Base-by-base conservation (phyloP, 1,140 invertebrate species). In the Coelopa frigida region DNA sequence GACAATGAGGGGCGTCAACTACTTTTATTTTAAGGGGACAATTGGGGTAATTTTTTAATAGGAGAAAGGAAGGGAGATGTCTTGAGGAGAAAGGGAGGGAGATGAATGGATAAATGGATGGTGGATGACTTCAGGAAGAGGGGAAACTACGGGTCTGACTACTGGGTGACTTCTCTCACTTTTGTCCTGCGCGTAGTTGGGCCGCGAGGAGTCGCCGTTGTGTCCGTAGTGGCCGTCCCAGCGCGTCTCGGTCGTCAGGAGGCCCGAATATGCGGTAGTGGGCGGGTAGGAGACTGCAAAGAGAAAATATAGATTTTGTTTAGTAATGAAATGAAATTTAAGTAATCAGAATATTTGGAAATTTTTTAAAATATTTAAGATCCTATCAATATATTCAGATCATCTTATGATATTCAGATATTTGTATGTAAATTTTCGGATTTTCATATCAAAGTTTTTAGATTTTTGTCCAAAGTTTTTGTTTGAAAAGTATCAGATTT, bases 201-300 rank as follows among this genome's bases (percentile, higher is more conserved):
- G 57, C 12, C 58, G 49, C 2, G 59, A 56, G 4, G 52, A 52
- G 33, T 65, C 59, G 11, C 46, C 52, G 3, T 46, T 57, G n/a
- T n/a, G 31, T 10, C 55, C 50, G 24, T 51, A 61, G 0, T 41
- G 50, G 22, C 56, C 53, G 27, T 65, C 62, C 62, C 62, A 65
- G 49, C 58, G 57, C 12, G 52, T 35, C 18, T 65, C 62, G 17
- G 57, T 65, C 37, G 57, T 56, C n/a, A 53, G 57, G 8, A 59
- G 36, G 14, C 59, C 59, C 23, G 59, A 49, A 10, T 51, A 47
- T 22, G 48, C 23, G 4, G 61, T 65, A 5, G 61, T 65, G 14
- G 57, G 59, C 1, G 62, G 61, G 58, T 65, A 64, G 6, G 62
- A 65, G 10, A 65, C 62, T 65, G 49, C 0, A 56, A 53, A 8